A percentile compares a stretch with the other conserved stretches of the same genome.
phyloP scores from a whole-genome alignment of 2,797 vertebrate genomes.

The Pogoniulus pusillus region DNA sequence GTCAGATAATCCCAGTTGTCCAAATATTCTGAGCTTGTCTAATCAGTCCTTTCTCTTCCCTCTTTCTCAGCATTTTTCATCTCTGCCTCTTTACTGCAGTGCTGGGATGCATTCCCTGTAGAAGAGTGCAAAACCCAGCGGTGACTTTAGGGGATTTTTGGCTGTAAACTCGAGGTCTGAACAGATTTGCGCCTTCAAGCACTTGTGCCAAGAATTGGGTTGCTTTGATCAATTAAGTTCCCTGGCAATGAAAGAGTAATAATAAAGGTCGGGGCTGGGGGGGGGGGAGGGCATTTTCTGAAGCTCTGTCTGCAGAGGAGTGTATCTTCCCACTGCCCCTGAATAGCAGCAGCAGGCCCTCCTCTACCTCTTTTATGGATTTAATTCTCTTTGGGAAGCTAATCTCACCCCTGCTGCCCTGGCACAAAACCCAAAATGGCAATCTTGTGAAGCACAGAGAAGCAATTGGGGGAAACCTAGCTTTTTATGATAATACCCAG shows the following conservation, averaged over 20 bases:
- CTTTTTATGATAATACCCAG: constrained; percentile 45
- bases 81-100: neutral
- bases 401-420: constrained; percentile 61
- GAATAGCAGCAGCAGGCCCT: constrained; percentile 59
- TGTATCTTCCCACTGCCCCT: constrained; percentile 52
- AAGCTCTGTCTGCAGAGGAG: constrained; percentile 36
- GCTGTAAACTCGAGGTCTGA: neutral
- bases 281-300: neutral
- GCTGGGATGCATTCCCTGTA: neutral
- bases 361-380: constrained; percentile 40
- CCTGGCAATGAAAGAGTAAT: constrained; percentile 43
- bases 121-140: neutral
- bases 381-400: constrained; percentile 64
- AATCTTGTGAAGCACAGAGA: constrained; percentile 56
- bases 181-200: constrained; percentile 40
- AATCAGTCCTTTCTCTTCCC: neutral
- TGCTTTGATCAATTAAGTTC: constrained; percentile 68
- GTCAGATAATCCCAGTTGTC: neutral
- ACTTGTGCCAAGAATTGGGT: constrained; percentile 49
- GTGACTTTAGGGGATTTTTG: neutral
- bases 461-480: constrained; percentile 39
- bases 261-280: constrained; percentile 24
- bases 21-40: neutral
- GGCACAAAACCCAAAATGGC: constrained; percentile 61
- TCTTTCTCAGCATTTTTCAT: neutral